Conservation (phyloP, 2,888 invertebrate species). For the Nineta flava region DNA sequence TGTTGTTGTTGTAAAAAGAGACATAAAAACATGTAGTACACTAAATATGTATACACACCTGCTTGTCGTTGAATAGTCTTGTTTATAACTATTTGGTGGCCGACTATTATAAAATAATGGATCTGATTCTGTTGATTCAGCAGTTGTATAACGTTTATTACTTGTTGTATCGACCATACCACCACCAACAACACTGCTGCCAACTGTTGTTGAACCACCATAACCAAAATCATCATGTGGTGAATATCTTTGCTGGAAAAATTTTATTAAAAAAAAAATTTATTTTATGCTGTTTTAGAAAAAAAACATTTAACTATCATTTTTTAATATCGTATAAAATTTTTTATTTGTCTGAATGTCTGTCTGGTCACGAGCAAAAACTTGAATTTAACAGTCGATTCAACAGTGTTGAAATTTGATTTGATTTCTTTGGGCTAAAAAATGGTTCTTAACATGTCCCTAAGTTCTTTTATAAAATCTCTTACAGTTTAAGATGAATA, state of each 20-base stretch:
- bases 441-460: no score
- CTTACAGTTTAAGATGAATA: no score
- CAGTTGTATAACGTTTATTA: constrained; percentile 21
- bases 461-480: no score
- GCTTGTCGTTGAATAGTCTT: constrained; percentile 23
- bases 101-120: constrained; percentile 80
- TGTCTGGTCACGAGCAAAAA: no score
- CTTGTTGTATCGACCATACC: neutral
- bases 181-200: constrained; percentile 23
- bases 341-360: no score
- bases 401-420: no score
- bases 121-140: constrained; percentile 38
- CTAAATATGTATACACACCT: constrained; percentile 24
- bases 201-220: constrained; percentile 24
- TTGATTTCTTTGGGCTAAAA: no score
- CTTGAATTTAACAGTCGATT: no score
- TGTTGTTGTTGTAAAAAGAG: no score
- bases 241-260: constrained; percentile 22
- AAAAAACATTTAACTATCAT: neutral
- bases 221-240: constrained; percentile 28
- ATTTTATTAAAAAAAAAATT: neutral
- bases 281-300: neutral
- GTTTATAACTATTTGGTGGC: constrained; percentile 49
- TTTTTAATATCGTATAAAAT: no score
- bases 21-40: no score